Conservation (phyloP, 2,797 vertebrate species). For the Tachyglossus aculeatus region DNA sequence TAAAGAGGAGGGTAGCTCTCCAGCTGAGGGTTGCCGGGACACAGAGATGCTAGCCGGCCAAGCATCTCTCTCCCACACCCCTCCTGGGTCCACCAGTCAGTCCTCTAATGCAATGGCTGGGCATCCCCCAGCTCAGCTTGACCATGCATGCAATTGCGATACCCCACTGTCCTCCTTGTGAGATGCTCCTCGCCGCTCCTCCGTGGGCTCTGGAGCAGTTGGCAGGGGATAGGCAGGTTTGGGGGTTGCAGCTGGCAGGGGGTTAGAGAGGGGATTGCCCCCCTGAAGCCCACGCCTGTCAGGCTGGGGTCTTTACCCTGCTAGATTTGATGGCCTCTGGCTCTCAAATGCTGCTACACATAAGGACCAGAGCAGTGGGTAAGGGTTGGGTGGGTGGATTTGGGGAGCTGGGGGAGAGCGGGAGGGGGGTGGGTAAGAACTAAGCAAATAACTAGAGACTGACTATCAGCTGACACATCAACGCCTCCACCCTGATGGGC, state of each 20-base stretch:
- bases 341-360: conserved; percentile 49
- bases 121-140: conserved; percentile 26
- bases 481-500: conserved; percentile 62
- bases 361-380: conserved; percentile 65
- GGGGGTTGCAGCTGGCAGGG: conserved; percentile 44
- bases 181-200: conserved; percentile 24
- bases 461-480: conserved; percentile 72
- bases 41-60: conserved; percentile 38
- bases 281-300: conserved; percentile 13
- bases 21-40: no score
- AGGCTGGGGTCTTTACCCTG: conserved; percentile 12
- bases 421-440: conserved; percentile 71
- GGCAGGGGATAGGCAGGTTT: conserved; percentile 28
- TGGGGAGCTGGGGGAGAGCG: conserved; percentile 69
- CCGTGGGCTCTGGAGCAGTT: not conserved
- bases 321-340: no score
- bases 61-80: conserved; percentile 26
- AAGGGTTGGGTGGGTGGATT: conserved; percentile 64
- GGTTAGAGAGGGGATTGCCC: conserved; percentile 24
- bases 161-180: conserved; percentile 2
- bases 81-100: conserved; percentile 9
- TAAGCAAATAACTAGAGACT: conserved; percentile 64
- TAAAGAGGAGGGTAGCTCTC: conserved; percentile 33
- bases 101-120: not conserved
- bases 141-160: not conserved